Base-by-base conservation (phyloP, 2,797 vertebrate genomes). In the Aythya fuligula region DNA sequence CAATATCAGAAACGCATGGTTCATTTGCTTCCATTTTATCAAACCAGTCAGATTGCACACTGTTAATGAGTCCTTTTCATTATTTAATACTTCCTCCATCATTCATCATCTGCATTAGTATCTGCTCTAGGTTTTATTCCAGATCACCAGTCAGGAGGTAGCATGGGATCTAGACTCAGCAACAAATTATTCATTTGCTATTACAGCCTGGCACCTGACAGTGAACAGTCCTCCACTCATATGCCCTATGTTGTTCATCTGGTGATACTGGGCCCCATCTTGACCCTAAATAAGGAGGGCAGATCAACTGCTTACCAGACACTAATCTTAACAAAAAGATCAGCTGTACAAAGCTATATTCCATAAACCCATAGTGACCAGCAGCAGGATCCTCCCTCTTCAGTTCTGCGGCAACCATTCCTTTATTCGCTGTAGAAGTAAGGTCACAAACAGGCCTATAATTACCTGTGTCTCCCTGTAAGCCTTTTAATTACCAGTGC, bases 401-500 rank as follows among this genome's bases (percentile, higher is more conserved):
- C 1, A 0, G 34, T 14, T 36, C 56, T 57, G 34, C 14, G 2
- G 27, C 62, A 62, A 84, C 43, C 11, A 4, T n/a, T 32, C 51
- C 80, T 84, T 86, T 64, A 88, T 11, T 73, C n/a, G 43, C 8
- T 13, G 38, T 72, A 43, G 32, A 72, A 32, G 15, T 56, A 41
- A n/a, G 24, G 56, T 16, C 66, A 34, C 60, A 80, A 84, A 77
- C 49, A 90, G 56, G 70, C 51, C 72, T 71, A 30, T 85, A 79
- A 94, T 95, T 96, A 94, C 0, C 0, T 6, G 58, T 65, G 19
- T 61, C 73, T 89, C 57, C 49, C 36, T 6, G 9, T 4, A 8
- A 95, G 43, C 30, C 84, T 87, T 84, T 90, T 94, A 90, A 96
- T 93, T 93, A 91, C 15, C 56, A n/a, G 47, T 21, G n/a, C 83